Percentiles rank a stretch among this genome's conserved stretches.
These are phyloP conservation scores for Burhinus oedicnemus DNA, from an alignment of 2,113 vertebrate species.

Conservation along the genomic window DNA sequence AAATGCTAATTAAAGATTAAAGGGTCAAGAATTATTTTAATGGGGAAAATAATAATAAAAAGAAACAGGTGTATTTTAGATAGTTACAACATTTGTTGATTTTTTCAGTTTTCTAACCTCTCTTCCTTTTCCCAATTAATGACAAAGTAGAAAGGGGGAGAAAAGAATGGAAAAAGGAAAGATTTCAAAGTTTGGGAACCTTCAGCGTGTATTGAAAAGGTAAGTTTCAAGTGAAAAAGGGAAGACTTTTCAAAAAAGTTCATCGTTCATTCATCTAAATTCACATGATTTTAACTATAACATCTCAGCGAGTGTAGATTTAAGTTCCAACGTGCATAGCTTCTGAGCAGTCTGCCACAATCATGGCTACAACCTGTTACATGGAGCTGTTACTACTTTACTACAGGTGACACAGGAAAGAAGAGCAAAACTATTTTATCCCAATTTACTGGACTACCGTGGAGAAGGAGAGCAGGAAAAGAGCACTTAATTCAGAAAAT, in stretches of 20 bases:
- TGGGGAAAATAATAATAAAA: neutral
- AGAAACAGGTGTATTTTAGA: neutral
- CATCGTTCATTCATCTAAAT: neutral
- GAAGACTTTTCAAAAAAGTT: neutral
- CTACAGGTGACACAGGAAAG: neutral
- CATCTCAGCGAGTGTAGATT: neutral
- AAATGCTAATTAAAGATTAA: neutral
- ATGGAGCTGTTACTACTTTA: neutral
- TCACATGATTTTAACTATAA: neutral
- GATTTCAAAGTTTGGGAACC: neutral
- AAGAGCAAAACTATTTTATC: neutral
- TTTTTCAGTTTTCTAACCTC: neutral
- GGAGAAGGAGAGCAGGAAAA: neutral
- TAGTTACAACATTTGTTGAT: neutral
- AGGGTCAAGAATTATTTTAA: neutral
- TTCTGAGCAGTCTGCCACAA: neutral
- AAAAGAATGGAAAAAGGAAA: neutral
- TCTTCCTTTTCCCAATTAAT: neutral
- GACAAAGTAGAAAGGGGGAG: neutral
- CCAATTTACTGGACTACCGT: neutral
- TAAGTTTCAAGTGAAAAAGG: neutral
- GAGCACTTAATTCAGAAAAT: neutral
- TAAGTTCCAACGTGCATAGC: neutral
- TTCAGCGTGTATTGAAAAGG: neutral
- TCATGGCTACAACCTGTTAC: neutral